Conservation (phyloP, 2,113 vertebrate species). For the Hippoglossus stenolepis region DNA sequence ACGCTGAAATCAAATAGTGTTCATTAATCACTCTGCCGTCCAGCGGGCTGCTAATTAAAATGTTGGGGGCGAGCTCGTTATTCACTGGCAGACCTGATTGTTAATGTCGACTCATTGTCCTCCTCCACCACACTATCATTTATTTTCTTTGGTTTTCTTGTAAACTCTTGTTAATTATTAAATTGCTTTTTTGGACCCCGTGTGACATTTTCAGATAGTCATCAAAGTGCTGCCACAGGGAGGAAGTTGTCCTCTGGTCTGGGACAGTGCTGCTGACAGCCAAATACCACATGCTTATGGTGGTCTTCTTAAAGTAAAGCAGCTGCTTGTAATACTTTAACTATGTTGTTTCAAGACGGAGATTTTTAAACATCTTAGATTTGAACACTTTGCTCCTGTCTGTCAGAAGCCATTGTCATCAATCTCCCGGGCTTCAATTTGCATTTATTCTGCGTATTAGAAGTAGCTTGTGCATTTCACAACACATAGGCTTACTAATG, state of each 20-base stretch:
- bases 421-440: background rate
- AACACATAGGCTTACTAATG: background rate
- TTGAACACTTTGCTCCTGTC: background rate
- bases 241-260: conserved; percentile 48
- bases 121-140: conserved; percentile 82
- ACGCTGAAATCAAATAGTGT: conserved; percentile 87
- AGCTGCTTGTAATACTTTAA: background rate
- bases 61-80: conserved; percentile 85
- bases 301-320: background rate
- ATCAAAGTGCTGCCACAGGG: conserved; percentile 65
- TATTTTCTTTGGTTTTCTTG: conserved; percentile 87
- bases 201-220: conserved; percentile 77
- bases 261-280: conserved; percentile 17
- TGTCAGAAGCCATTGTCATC: background rate
- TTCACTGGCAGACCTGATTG: conserved; percentile 87
- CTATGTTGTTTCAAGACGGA: background rate
- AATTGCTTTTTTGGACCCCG: conserved; percentile 78
- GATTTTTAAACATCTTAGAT: background rate
- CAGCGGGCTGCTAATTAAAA: conserved; percentile 87
- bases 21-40: conserved; percentile 87
- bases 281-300: background rate
- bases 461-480: background rate
- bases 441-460: background rate
- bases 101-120: conserved; percentile 87
- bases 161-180: conserved; percentile 86